Evolutionary conservation across 2,888 invertebrate species (phyloP).

Genomic region (Agrotis segetum): DNA sequence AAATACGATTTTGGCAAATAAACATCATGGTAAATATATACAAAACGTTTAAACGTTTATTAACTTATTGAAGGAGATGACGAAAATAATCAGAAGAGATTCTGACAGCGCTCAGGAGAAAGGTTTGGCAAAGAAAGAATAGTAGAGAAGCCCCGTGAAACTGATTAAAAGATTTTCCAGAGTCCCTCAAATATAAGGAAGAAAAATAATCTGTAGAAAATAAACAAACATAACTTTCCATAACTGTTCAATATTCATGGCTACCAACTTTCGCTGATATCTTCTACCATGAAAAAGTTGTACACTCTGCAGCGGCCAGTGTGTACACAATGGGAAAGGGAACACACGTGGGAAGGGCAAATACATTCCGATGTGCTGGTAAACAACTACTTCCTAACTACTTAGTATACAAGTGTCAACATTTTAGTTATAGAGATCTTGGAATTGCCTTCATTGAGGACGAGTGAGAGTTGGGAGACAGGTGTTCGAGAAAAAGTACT

Average conservation of each 20-base stretch:
- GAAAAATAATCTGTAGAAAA: background rate
- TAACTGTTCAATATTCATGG: conserved; percentile 45
- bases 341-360: conserved; percentile 80
- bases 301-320: conserved; percentile 28
- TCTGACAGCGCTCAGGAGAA: background rate
- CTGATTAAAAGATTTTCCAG: too few relatives aligned
- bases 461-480: conserved; percentile 48
- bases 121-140: background rate
- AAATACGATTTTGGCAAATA: conserved; percentile 13
- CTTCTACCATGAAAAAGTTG: conserved; percentile 40
- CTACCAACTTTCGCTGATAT: conserved; percentile 54
- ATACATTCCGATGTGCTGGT: conserved; percentile 68
- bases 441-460: conserved; percentile 43
- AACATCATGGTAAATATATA: background rate
- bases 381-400: conserved; percentile 74
- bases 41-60: background rate
- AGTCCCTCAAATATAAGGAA: background rate
- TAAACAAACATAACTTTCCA: conserved; percentile 30
- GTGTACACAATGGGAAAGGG: conserved; percentile 70
- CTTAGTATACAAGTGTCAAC: conserved; percentile 66
- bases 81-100: background rate
- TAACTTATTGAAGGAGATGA: background rate
- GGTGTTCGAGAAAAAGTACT: background rate
- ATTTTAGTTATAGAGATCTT: conserved; percentile 44
- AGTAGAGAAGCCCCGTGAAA: background rate